Evolutionary conservation across 2,888 invertebrate genomes (phyloP), one percentile per base, ranked within the genome.

Genomic region (Callyntrura sp.): DNA sequence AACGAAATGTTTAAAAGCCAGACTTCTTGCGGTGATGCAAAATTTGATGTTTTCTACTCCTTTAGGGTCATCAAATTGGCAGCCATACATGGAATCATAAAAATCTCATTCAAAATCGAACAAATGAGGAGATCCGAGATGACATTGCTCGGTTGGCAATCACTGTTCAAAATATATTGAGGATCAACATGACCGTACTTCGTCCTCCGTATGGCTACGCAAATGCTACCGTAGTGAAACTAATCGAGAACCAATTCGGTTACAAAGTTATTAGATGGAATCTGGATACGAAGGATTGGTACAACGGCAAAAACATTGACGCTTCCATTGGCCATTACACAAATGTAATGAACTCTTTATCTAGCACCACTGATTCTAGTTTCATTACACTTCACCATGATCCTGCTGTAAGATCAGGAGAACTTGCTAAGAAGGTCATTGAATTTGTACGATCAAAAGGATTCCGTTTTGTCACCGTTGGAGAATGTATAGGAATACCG

Each of bases 331-430:
- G 68, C 23, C 17, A 11, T 0, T 91, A 91, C 43, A 23, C 17
- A 28, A 11, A 65, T 11, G 43, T 35, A 11, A 14, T 85, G 85
- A 23, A 48, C 17, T 0, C 3, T 25, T 4, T n/a, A n/a, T n/a
- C n/a, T n/a, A n/a, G 1, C 45, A 11, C 28, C n/a, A n/a, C 25
- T 4, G 1, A 20, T 14, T 8, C 9, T 25, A 79, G 83, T 48
- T 91, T 88, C 62, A 90, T 91, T 35, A 51, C 83, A 11, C 60
- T 91, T 0, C 91, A 90, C 68, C 91, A 90, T 23, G 91, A 91
- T 45, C 68, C 89, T 4, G 5, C 82, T 0, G 35, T 20, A 0
- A 79, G 73, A 48, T 51, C 60, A 0, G 79, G 73, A 0, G 81
- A 73, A 20, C 51, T 90, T 9, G 88, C 91, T 1, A 35, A 17